Conservation (phyloP, 1,140 invertebrate species). For the Copidosoma floridanum region DNA sequence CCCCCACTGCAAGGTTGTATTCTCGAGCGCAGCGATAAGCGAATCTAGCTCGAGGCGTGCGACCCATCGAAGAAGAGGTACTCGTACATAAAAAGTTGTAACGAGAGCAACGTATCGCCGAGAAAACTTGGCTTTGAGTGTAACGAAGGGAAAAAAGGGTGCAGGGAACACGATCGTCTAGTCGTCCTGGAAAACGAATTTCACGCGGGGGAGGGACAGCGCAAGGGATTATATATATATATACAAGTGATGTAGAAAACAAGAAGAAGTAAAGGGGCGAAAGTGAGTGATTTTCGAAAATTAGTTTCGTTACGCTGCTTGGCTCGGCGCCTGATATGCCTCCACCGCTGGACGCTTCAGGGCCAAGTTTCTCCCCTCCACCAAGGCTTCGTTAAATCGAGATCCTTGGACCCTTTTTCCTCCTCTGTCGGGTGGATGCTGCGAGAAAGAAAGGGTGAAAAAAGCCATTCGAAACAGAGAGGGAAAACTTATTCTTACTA, state of each 20-base stretch:
- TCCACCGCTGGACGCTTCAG: neutral
- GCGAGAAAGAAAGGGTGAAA: neutral
- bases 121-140: too few species aligned
- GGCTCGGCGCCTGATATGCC: neutral
- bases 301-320: slow-evolving; percentile 27
- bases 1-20: neutral
- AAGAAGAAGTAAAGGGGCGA: too few species aligned
- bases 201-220: neutral
- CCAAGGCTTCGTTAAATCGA: slow-evolving; percentile 23
- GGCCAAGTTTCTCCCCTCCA: neutral
- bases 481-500: neutral
- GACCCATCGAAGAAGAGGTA: neutral
- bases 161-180: too few species aligned
- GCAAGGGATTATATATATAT: too few species aligned
- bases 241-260: too few species aligned
- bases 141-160: too few species aligned
- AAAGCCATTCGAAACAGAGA: slow-evolving; percentile 16
- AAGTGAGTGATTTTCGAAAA: slow-evolving; percentile 26
- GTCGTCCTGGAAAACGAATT: too few species aligned
- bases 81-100: slow-evolving; percentile 1
- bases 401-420: slow-evolving; percentile 12
- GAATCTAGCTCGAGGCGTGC: too few species aligned
- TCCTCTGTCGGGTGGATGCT: slow-evolving; percentile 2
- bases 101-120: neutral
- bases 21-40: neutral